A percentile compares a stretch with the other conserved stretches of the same genome.
phyloP scores from a whole-genome alignment of 2,888 invertebrate species.

The Cantharis rufa region DNA sequence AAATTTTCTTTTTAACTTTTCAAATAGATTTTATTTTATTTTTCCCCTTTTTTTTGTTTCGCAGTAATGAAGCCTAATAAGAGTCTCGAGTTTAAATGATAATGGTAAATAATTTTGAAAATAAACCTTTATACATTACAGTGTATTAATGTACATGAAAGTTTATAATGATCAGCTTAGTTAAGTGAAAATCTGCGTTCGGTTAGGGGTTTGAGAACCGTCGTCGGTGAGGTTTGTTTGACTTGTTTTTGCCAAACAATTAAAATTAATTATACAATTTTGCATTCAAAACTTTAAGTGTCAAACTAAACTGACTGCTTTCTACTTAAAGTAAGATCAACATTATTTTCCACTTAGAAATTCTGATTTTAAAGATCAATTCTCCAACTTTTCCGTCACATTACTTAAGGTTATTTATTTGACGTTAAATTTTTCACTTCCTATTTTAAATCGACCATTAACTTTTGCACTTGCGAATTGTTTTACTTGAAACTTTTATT shows the following conservation, averaged over 20 bases:
- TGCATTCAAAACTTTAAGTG: constrained; percentile 25
- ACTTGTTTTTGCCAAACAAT: constrained; percentile 24
- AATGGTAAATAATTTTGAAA: not conserved
- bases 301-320: constrained; percentile 26
- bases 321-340: constrained; percentile 34
- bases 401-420: constrained; percentile 31
- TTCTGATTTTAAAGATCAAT: constrained; percentile 35
- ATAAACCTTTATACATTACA: not conserved
- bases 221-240: constrained; percentile 1
- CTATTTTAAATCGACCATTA: constrained; percentile 30
- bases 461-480: constrained; percentile 27
- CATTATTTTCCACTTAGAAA: constrained; percentile 42
- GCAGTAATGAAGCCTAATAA: not conserved
- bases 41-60: not conserved
- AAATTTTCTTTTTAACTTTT: not conserved
- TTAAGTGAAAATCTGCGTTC: constrained; percentile 21
- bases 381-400: constrained; percentile 35
- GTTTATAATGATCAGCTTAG: constrained; percentile 12
- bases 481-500: constrained; percentile 12
- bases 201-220: not conserved
- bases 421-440: constrained; percentile 32
- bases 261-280: constrained; percentile 22
- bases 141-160: constrained; percentile 1
- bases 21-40: not conserved
- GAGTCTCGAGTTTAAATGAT: not conserved